These are phyloP conservation scores for Galaxea fascicularis DNA, from an alignment of 92 coral and sea anemone species.

Conservation along the genomic window DNA sequence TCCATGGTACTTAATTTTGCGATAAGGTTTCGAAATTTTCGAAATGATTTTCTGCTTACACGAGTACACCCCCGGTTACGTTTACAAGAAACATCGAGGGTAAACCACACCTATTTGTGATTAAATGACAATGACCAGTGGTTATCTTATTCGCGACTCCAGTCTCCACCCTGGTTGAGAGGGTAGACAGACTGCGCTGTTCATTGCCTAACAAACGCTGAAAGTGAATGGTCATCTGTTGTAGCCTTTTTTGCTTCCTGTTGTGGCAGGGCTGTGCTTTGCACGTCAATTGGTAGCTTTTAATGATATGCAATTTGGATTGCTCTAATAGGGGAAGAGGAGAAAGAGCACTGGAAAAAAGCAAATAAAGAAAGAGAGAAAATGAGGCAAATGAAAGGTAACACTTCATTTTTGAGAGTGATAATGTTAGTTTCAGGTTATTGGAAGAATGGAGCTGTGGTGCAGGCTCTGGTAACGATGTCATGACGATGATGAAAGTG, in stretches of 20 bases:
- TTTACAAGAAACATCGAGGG: no score
- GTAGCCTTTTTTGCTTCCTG: not conserved
- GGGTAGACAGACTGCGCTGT: no score
- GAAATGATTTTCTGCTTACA: no score
- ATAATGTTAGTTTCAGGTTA: not conserved
- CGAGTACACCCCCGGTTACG: no score
- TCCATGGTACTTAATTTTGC: no score
- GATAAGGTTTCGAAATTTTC: no score
- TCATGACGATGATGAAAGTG: no score
- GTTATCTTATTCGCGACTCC: no score
- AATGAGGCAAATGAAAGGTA: conserved; percentile 56
- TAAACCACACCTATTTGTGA: no score
- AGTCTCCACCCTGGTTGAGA: no score
- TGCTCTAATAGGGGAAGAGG: conserved; percentile 74
- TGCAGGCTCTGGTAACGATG: not conserved
- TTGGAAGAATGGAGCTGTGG: not conserved
- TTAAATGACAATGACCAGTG: no score
- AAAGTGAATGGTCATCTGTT: not conserved
- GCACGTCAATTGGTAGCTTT: not conserved
- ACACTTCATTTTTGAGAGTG: not conserved
- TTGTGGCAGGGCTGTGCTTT: not conserved
- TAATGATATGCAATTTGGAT: not conserved
- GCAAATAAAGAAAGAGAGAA: conserved; percentile 53
- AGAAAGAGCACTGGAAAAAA: conserved; percentile 71
- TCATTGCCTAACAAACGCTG: no score